phyloP scores from a whole-genome alignment of 2,113 vertebrate species.

The Ardeotis arabs region DNA sequence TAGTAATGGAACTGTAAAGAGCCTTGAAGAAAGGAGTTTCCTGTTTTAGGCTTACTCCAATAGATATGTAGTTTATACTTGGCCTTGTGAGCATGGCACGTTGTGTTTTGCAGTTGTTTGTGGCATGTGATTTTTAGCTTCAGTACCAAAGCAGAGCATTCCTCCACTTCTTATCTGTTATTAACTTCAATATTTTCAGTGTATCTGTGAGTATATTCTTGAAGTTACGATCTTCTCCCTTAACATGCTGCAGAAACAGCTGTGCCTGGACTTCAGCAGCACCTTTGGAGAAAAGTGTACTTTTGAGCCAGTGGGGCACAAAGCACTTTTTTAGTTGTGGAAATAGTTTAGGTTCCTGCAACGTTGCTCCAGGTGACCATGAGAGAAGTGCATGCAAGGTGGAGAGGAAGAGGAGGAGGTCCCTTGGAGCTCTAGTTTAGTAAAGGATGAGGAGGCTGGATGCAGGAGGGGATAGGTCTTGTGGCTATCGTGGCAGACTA shows the following conservation, averaged over 20 bases:
- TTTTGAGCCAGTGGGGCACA: not conserved
- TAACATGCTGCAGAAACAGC: not conserved
- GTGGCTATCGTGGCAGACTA: not conserved
- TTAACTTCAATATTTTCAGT: not conserved
- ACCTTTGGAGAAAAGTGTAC: not conserved
- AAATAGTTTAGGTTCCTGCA: not conserved
- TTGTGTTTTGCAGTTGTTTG: not conserved
- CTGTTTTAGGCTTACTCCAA: not conserved
- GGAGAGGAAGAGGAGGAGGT: not conserved
- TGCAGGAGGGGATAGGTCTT: not conserved
- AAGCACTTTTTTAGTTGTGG: not conserved
- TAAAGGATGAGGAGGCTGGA: not conserved
- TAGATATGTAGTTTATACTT: not conserved
- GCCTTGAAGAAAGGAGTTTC: not conserved
- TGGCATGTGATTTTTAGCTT: not conserved
- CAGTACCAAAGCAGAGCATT: not conserved
- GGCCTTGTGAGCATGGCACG: not conserved
- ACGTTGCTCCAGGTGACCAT: not conserved
- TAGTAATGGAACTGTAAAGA: not conserved
- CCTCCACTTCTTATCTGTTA: not conserved
- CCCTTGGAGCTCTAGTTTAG: not conserved
- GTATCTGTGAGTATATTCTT: not conserved
- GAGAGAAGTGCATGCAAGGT: not conserved
- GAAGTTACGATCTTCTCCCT: accelerated
- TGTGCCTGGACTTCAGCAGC: not conserved